Evolutionary conservation across 1,140 invertebrate species (phyloP).

Genomic region (Zeugodacus cucurbitae): DNA sequence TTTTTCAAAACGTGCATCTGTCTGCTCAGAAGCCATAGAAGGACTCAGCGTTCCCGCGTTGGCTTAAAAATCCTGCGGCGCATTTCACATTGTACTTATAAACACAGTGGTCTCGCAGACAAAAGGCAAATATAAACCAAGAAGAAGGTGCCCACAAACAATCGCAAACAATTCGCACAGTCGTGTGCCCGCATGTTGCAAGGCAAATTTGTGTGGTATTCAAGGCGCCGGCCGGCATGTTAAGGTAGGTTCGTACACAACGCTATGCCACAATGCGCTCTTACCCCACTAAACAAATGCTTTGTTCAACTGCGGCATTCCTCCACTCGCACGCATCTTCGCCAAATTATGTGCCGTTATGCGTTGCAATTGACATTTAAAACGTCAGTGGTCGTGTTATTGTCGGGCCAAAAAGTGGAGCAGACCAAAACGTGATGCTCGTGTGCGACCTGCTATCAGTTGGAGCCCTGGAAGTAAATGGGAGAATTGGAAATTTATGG

Average conservation of each 20-base stretch:
- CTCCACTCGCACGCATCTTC: not conserved
- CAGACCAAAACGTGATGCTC: not conserved
- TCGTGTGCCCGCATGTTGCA: not conserved
- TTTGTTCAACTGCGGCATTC: not conserved
- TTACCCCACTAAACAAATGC: not conserved
- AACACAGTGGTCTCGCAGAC: not conserved
- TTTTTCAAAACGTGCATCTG: too few species aligned
- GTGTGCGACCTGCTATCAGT: not conserved
- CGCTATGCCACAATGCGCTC: not conserved
- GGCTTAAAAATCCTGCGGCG: not conserved
- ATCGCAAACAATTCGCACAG: not conserved
- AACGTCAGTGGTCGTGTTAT: slow-evolving; percentile 1
- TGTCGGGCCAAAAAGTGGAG: not conserved
- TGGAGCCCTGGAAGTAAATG: not conserved
- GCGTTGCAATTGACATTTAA: not conserved
- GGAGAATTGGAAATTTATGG: not conserved
- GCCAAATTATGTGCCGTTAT: not conserved
- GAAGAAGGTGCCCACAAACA: not conserved
- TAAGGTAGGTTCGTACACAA: slow-evolving; percentile 1
- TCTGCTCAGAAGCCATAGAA: too few species aligned
- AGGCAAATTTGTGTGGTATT: not conserved
- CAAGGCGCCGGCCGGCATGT: slow-evolving; percentile 8
- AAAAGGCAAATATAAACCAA: not conserved
- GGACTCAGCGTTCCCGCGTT: too few species aligned
- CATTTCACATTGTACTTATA: not conserved